Base-by-base conservation (phyloP, 2,797 vertebrate genomes). In the Hippopotamyrus pictus region DNA sequence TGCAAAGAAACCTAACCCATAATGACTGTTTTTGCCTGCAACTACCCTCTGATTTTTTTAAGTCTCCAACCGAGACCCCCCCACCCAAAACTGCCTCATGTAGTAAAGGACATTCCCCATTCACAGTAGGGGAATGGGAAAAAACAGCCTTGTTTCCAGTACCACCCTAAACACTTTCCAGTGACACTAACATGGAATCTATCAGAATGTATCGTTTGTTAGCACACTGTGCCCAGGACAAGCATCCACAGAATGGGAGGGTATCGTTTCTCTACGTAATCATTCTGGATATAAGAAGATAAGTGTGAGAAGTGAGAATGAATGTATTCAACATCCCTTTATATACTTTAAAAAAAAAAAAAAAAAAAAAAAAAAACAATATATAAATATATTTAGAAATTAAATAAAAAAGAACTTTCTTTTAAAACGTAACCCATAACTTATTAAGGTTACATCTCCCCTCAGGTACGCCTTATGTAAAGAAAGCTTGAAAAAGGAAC, bases 401-500 rank as follows among this genome's bases (percentile, higher is more conserved):
- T 12, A 7, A 41, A 57, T 54, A 54, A 53, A 53, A 25, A 86
- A 86, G 29, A 65, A 65, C 25, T 51, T 87, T 17, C 57, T 65
- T 86, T 65, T 37, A 87, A 62, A 87, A 65, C 44, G 19, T 62
- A 87, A 51, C 86, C 86, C 9, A 41, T 65, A 65, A 59, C 62
- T 69, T 50, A 50, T 73, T 29, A 73, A 73, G 87, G 62, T 88
- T 88, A 50, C 33, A 17, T 88, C 44, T 69, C 17, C 87, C 59
- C 41, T 44, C 41, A 73, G 87, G 87, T 69, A 22, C 3, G 12
- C 22, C 87, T 44, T 48, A 48, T 87, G 33, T 22, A 37, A 46
- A 65, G 86, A 59, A 87, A 87, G 37, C 37, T 33, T 22, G 33
- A 44, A 87, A 87, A 44, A 37, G 19, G 29, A 53, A 51, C 25